Evolutionary conservation across 2,113 vertebrate species (phyloP).

Genomic region (Himantopus leucocephalus): DNA sequence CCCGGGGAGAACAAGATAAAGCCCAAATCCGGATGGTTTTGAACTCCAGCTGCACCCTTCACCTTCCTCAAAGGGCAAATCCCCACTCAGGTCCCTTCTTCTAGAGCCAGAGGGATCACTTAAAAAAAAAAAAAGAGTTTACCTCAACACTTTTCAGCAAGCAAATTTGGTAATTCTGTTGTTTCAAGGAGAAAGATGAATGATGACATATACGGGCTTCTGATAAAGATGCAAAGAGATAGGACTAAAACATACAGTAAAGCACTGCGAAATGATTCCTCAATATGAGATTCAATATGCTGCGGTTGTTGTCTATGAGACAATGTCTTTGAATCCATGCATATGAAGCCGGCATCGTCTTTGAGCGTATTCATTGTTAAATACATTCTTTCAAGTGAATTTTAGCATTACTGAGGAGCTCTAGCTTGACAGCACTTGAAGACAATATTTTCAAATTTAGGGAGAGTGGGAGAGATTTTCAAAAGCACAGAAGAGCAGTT

Average conservation of each 20-base stretch:
- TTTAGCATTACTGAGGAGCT: conserved; percentile 36
- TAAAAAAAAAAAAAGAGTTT: background rate
- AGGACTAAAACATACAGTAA: conserved; percentile 37
- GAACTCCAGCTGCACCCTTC: background rate
- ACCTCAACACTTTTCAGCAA: conserved; percentile 14
- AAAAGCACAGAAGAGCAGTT: background rate
- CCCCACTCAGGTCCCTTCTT: background rate
- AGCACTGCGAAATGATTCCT: conserved; percentile 15
- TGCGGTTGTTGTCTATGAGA: conserved; percentile 48
- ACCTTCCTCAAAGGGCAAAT: background rate
- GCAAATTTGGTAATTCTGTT: conserved; percentile 22
- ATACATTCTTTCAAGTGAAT: conserved; percentile 48
- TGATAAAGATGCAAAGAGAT: conserved; percentile 66
- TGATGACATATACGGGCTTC: conserved; percentile 51
- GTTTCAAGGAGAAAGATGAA: conserved; percentile 42
- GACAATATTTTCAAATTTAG: conserved; percentile 32
- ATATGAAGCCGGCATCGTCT: conserved; percentile 59
- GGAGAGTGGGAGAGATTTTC: background rate
- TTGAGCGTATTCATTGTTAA: conserved; percentile 43
- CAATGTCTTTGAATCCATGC: conserved; percentile 57
- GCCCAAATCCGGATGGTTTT: background rate
- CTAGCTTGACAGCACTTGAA: conserved; percentile 24
- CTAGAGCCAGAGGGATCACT: background rate
- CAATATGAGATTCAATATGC: conserved; percentile 32
- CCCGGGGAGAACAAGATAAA: background rate